phyloP scores from a whole-genome alignment of 2,113 vertebrate species.

The cat (Felis catus) region F.catus_Fca126_mat1.0 CM031417.1:51857001-51857500 shows the following conservation, averaged over 20 bases:
- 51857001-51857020: conserved; percentile 36
- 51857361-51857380: background rate
- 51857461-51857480: background rate
- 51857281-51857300: conserved; percentile 31
- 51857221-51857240: background rate
- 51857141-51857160: conserved; percentile 38
- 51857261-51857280: background rate
- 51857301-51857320: background rate
- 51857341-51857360: conserved; percentile 33
- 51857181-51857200: background rate
- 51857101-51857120: conserved; percentile 23
- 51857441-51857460: background rate
- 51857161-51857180: background rate
- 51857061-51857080: background rate
- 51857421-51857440: background rate
- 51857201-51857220: background rate
- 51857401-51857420: background rate
- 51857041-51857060: background rate
- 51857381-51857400: background rate
- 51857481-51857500: background rate
- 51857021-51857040: background rate
- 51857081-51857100: background rate
- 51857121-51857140: background rate
- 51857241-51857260: background rate
- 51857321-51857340: background rate